Evolutionary conservation across 2,797 vertebrate species (phyloP).

Genomic region (Hylomyscus alleni): DNA sequence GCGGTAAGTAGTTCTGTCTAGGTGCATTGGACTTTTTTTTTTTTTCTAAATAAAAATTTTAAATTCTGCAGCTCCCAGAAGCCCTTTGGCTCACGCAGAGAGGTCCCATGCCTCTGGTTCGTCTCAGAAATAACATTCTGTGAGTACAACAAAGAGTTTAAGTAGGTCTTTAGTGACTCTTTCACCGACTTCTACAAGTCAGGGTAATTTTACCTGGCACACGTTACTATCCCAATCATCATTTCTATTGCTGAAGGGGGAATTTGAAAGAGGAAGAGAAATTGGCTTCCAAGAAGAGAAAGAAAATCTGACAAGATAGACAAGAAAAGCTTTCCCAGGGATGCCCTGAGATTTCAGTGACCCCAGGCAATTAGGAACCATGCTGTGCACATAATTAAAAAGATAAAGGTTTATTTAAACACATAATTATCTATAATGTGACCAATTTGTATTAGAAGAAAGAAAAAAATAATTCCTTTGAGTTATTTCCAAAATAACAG

Average conservation of each 20-base stretch:
- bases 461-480: slow-evolving; percentile 29
- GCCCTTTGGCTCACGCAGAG: background rate
- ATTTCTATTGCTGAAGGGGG: background rate
- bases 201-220: background rate
- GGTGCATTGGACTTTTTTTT: background rate
- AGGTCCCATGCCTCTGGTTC: slow-evolving; percentile 21
- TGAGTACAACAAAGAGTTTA: background rate
- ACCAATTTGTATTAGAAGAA: slow-evolving; percentile 55
- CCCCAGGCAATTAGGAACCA: slow-evolving; percentile 67
- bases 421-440: slow-evolving; percentile 73
- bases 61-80: slow-evolving; percentile 22
- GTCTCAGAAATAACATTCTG: slow-evolving; percentile 4
- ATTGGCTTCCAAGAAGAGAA: slow-evolving; percentile 33
- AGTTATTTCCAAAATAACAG: slow-evolving; percentile 64
- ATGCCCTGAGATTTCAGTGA: slow-evolving; percentile 64
- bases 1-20: background rate
- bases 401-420: slow-evolving; percentile 75
- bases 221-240: background rate
- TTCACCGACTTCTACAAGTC: slow-evolving; percentile 15
- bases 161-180: background rate
- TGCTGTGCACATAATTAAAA: slow-evolving; percentile 60
- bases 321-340: slow-evolving; percentile 24
- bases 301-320: slow-evolving; percentile 51
- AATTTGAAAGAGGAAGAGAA: background rate
- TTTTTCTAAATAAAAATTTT: background rate